Evolutionary conservation across 2,113 vertebrate species (phyloP).

Genomic region (Myotis brandtii): DNA sequence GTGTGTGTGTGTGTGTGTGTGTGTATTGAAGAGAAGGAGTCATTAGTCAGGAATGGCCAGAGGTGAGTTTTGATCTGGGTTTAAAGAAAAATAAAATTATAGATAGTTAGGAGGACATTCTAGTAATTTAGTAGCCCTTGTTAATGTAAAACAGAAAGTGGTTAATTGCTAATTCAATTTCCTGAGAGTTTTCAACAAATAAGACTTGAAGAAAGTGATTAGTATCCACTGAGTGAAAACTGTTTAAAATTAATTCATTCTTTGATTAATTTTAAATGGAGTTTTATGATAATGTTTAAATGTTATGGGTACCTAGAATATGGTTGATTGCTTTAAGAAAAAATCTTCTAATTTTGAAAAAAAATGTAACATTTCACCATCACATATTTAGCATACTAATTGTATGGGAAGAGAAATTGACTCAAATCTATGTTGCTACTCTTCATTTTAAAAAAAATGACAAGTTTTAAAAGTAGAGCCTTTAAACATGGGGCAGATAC

Average conservation of each 20-base stretch:
- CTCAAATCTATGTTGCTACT: background rate
- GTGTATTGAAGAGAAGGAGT: background rate
- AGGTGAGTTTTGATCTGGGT: constrained; percentile 33
- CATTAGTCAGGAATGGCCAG: constrained; percentile 28
- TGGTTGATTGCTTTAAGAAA: background rate
- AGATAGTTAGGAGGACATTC: constrained; percentile 4
- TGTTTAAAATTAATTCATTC: constrained; percentile 82
- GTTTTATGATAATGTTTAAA: constrained; percentile 73
- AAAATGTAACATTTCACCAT: background rate
- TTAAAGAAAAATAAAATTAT: constrained; percentile 54
- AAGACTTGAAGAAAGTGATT: constrained; percentile 78
- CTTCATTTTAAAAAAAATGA: background rate
- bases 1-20: background rate
- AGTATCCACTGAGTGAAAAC: constrained; percentile 79
- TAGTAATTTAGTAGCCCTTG: background rate
- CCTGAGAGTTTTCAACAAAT: constrained; percentile 79
- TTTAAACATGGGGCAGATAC: background rate
- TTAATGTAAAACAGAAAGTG: constrained; percentile 71
- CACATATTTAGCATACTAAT: background rate
- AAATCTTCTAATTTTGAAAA: background rate
- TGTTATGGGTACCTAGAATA: constrained; percentile 7
- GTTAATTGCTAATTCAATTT: constrained; percentile 78
- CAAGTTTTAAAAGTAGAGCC: background rate
- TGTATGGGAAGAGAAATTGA: background rate
- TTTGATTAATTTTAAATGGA: constrained; percentile 77